Base-by-base conservation (phyloP, 1,140 invertebrate species). In the Pseudoatta argentina region DNA sequence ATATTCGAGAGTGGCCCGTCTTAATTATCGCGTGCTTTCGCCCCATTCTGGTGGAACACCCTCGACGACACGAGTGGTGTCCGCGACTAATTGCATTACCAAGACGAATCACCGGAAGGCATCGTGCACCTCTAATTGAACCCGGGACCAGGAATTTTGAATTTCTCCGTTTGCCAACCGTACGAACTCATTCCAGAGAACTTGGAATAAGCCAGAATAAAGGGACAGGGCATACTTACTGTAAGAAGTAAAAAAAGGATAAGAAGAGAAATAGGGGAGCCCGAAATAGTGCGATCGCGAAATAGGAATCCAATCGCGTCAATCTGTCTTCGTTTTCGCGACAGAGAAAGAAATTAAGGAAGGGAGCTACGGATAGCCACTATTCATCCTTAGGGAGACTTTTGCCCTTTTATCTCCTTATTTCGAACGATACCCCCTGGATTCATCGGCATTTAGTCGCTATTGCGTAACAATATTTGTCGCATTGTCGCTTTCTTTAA, bases 11-110 rank as follows among this genome's bases (percentile, higher is more conserved):
- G 71, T 71, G 63, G 69, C 39, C 21, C 69, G 55, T 66, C 87
- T 89, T 89, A 87, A 89, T 89, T 89, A 89, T 89, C 64, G 44
- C 85, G 77, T 77, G 57, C 77, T 72, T 77, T 83, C 85, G 24
- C 18, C 85, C 75, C 4, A 27, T 89, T 86, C 86, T 24, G 14
- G 69, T 59, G 63, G 69, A 63, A 86, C 75, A 79, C 75, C 64
- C 61, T 71, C 44, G 53, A 24, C 59, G 53, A 34, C 63, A 34
- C 61, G 48, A 89, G 72, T 86, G 77, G 53, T 30, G 85, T 55
- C 48, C 77, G 73, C 27, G 87, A 77, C 77, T 89, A 89, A 89
- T 89, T 89, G 88, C 87, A 78, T 88, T 77, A 57, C 71, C 71
- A 61, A 57, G 57, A 86, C 69, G 86, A 72, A 44, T 24, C 34